Evolutionary conservation across 2,888 invertebrate genomes (phyloP).

Genomic region (Acheta domesticus): DNA sequence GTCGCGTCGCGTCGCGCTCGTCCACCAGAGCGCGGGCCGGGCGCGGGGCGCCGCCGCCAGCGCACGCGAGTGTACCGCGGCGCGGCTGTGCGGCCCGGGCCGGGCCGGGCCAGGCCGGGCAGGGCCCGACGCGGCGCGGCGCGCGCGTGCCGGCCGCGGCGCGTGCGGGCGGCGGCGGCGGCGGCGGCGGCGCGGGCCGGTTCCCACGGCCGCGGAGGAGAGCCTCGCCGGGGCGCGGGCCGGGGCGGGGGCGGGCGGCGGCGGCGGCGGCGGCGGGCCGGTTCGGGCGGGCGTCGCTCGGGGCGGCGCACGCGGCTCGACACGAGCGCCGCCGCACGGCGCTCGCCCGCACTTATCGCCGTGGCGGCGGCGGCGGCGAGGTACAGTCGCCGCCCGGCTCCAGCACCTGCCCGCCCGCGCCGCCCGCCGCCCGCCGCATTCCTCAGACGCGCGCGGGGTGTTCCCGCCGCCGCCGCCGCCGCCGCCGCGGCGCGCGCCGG

Average conservation of each 20-base stretch:
- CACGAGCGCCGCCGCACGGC: neutral
- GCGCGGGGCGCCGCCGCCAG: no score
- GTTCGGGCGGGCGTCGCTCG: neutral
- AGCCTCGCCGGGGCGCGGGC: neutral
- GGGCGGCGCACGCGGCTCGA: neutral
- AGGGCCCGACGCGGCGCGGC: neutral
- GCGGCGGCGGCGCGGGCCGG: neutral
- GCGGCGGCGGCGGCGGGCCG: neutral
- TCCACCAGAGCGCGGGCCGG: no score
- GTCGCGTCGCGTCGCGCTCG: no score
- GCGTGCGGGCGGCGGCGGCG: neutral
- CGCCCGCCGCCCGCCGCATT: neutral
- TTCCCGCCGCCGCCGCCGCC: neutral
- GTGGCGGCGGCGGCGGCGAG: neutral
- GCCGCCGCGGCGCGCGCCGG: neutral
- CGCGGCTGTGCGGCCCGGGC: neutral
- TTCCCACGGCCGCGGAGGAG: neutral
- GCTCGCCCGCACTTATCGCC: slow-evolving; percentile 3
- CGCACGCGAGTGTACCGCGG: neutral
- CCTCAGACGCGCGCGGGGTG: neutral
- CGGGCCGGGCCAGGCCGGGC: neutral
- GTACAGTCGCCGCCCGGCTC: neutral
- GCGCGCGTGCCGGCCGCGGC: neutral
- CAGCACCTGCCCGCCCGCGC: neutral
- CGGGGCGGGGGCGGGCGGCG: neutral